phyloP scores from a whole-genome alignment of 1,140 invertebrate genomes.

The Eurosta solidaginis region DNA sequence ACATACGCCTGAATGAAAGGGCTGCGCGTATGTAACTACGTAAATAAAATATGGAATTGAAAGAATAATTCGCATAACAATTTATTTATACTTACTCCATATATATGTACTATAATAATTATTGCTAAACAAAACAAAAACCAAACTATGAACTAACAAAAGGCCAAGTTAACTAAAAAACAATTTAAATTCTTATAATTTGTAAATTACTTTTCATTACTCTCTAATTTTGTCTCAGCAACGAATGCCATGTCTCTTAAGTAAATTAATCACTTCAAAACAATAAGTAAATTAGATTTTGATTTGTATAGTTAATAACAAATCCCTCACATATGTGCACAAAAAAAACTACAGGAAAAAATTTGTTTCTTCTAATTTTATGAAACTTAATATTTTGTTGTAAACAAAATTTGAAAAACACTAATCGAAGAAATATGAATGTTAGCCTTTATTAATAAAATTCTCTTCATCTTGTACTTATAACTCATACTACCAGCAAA shows the following conservation, averaged over 20 bases:
- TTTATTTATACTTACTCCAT: neutral
- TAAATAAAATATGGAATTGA: constrained; percentile 17
- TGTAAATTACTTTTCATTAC: constrained; percentile 34
- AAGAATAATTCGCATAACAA: constrained; percentile 24
- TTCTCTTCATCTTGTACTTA: constrained; percentile 15
- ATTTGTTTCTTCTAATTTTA: neutral
- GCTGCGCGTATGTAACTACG: neutral
- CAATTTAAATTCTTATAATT: constrained; percentile 36
- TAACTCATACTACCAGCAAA: neutral
- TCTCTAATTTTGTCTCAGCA: constrained; percentile 30
- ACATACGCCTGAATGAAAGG: neutral
- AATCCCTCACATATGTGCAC: neutral
- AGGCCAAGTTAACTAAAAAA: constrained; percentile 60
- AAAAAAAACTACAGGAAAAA: constrained; percentile 2
- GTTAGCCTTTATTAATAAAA: constrained; percentile 31
- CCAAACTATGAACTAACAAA: constrained; percentile 52
- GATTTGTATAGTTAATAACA: constrained; percentile 24
- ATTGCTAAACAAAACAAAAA: constrained; percentile 32
- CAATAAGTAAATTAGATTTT: neutral
- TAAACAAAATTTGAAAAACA: constrained; percentile 31
- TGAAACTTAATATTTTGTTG: constrained; percentile 13
- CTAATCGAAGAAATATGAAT: constrained; percentile 39
- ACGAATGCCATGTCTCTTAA: neutral
- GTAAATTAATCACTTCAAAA: constrained; percentile 10
- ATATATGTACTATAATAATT: constrained; percentile 25